A percentile compares a stretch with the other conserved stretches of the same genome.
Evolutionary conservation across 2,888 invertebrate genomes (phyloP).

Genomic region (Drosophila pseudotalamancana): DNA sequence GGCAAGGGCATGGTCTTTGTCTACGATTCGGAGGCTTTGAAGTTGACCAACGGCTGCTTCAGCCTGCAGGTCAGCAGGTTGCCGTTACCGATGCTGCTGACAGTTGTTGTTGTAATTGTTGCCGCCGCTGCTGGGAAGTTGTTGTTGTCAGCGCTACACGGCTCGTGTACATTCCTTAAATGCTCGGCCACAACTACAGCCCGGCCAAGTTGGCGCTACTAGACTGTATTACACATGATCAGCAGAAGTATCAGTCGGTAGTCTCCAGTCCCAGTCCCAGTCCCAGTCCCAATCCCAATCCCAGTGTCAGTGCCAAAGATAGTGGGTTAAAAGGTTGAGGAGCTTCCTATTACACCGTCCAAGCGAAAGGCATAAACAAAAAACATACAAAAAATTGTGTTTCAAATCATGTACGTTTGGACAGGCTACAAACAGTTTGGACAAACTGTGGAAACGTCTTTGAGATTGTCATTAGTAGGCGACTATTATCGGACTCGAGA

Average conservation of each 20-base stretch:
- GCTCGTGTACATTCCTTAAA: slow-evolving; percentile 81
- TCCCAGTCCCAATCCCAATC: too few relatives aligned
- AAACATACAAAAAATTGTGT: slow-evolving; percentile 67
- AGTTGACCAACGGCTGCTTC: slow-evolving; percentile 47
- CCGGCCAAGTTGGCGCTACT: slow-evolving; percentile 33
- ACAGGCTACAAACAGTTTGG: slow-evolving; percentile 84
- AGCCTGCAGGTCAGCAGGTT: slow-evolving; percentile 75
- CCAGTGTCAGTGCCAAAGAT: slow-evolving; percentile 1
- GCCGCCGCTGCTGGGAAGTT: slow-evolving; percentile 26
- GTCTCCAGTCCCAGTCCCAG: slow-evolving; percentile 3
- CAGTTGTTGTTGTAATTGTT: slow-evolving; percentile 37
- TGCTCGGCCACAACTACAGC: slow-evolving; percentile 54
- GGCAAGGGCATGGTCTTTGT: slow-evolving; percentile 49
- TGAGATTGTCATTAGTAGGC: slow-evolving; percentile 77
- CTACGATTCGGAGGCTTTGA: slow-evolving; percentile 59
- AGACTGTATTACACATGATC: slow-evolving; percentile 53
- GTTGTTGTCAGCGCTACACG: slow-evolving; percentile 65
- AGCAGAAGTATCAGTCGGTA: slow-evolving; percentile 38
- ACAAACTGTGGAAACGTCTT: slow-evolving; percentile 82
- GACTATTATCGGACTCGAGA: slow-evolving; percentile 52
- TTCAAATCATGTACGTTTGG: slow-evolving; percentile 82
- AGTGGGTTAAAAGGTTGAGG: slow-evolving; percentile 60
- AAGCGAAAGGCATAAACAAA: slow-evolving; percentile 39
- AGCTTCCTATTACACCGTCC: slow-evolving; percentile 55
- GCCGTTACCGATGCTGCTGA: slow-evolving; percentile 42